Percentiles rank a stretch among this genome's conserved stretches.
Conservation (phyloP, 1,140 invertebrate genomes). For the Yoshiicerus persimilis region DNA sequence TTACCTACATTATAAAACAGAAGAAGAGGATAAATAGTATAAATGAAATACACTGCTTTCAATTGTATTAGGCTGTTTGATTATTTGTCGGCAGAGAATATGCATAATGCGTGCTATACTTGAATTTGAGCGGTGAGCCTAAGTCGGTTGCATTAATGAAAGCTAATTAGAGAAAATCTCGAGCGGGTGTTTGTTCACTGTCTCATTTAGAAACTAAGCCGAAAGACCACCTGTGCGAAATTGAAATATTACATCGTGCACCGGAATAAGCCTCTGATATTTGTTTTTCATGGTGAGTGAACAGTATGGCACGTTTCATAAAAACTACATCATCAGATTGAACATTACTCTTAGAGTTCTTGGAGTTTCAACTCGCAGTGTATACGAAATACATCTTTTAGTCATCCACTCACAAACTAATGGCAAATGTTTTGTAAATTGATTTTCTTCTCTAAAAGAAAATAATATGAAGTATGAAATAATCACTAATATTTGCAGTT, state of each 20-base stretch:
- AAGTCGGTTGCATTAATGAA: constrained; percentile 14
- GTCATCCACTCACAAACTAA: no score
- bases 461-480: no score
- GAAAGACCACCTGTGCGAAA: constrained; percentile 34
- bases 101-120: no score
- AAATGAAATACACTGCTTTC: no score
- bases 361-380: neutral
- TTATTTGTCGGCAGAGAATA: no score
- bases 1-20: no score
- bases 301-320: neutral
- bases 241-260: neutral
- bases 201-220: constrained; percentile 9
- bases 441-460: neutral
- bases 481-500: no score
- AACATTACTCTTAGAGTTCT: no score
- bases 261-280: neutral
- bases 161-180: constrained; percentile 25
- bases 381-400: no score
- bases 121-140: neutral
- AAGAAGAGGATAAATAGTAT: no score
- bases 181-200: constrained; percentile 13
- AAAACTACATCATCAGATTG: neutral
- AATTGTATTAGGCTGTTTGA: no score
- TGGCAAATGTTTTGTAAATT: no score
- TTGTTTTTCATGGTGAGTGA: neutral